These are phyloP conservation scores for Crenuchus spilurus DNA, from an alignment of 2,797 vertebrate genomes.

Conservation along the genomic window DNA sequence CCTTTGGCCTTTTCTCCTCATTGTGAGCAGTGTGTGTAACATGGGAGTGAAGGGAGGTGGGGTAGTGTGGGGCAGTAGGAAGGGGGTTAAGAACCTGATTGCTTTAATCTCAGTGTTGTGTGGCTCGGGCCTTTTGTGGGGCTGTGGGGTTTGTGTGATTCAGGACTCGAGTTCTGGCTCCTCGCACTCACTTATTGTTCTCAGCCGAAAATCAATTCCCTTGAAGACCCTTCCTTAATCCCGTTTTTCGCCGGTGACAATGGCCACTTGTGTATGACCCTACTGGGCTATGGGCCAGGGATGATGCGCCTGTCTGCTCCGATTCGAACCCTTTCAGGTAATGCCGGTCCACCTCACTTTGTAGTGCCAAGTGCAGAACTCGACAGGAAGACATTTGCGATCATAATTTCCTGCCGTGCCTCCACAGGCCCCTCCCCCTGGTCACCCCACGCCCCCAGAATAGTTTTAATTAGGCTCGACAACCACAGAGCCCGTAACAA, in stretches of 20 bases:
- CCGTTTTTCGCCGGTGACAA: constrained; percentile 96
- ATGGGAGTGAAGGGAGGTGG: constrained; percentile 39
- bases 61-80: constrained; percentile 58
- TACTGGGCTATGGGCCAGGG: constrained; percentile 96
- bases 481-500: constrained; percentile 97
- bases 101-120: constrained; percentile 93
- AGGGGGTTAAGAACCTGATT: constrained; percentile 85
- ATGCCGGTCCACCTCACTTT: constrained; percentile 89
- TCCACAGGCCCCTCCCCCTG: constrained; percentile 81
- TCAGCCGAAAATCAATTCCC: constrained; percentile 99
- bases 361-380: constrained; percentile 93
- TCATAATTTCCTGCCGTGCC: constrained; percentile 98
- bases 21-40: constrained; percentile 53
- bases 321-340: constrained; percentile 99
- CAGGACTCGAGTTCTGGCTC: constrained; percentile 88
- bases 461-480: constrained; percentile 99
- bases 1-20: constrained; percentile 48
- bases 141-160: constrained; percentile 94
- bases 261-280: constrained; percentile 97
- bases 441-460: constrained; percentile 82
- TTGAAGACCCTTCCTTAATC: constrained; percentile 99
- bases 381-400: constrained; percentile 99
- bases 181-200: constrained; percentile 89
- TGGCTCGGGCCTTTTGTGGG: constrained; percentile 92
- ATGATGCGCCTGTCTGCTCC: constrained; percentile 99